Evolutionary conservation across 1,140 invertebrate genomes (phyloP), one percentile per base, ranked within the genome.

Genomic region (Euglossa dilemma): DNA sequence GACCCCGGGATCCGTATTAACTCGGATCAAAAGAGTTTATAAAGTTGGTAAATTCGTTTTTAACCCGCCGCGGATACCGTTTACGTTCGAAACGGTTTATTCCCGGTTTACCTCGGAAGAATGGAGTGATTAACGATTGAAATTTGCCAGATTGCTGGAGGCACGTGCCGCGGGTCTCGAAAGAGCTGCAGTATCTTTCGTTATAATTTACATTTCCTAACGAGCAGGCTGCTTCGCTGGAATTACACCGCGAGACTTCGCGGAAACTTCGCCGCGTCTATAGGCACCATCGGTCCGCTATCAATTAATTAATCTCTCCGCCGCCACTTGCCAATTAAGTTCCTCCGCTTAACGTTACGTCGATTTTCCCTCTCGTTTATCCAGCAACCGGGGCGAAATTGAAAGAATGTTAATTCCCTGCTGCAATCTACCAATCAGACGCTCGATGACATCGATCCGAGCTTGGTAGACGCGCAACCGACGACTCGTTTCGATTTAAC

Each of bases 271-370:
- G n/a, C 14, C 1, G 6, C 23, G 12, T 25, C 36, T 23, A 57
- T n/a, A 73, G 14, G 6, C 36, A 25, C 14, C 23, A 36, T 56
- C 20, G 11, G 16, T 8, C 25, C 11, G 45, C 50, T 74, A 56
- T 59, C 54, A 74, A 74, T 56, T 59, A 74, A 74, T 74, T 25
- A 74, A 74, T 61, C n/a, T 61, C 14, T 61, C 18, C n/a, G 20
- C 16, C 5, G 23, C 16, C 43, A 36, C 16, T n/a, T 47, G 18
- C 6, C 72, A 25, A 74, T 74, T 59, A 74, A 74, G 25, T 18
- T 59, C 59, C 57, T 7, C 20, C n/a, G 57, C 43, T 6, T n/a
- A n/a, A 74, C 47, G 23, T 54, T 43, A 20, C 36, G 2, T 20
- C 20, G 6, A 2, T 47, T 69, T n/a, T 69, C 43, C 7, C 43